Evolutionary conservation across 1,140 invertebrate species (phyloP).

Genomic region (Hylyphantes graminicola): DNA sequence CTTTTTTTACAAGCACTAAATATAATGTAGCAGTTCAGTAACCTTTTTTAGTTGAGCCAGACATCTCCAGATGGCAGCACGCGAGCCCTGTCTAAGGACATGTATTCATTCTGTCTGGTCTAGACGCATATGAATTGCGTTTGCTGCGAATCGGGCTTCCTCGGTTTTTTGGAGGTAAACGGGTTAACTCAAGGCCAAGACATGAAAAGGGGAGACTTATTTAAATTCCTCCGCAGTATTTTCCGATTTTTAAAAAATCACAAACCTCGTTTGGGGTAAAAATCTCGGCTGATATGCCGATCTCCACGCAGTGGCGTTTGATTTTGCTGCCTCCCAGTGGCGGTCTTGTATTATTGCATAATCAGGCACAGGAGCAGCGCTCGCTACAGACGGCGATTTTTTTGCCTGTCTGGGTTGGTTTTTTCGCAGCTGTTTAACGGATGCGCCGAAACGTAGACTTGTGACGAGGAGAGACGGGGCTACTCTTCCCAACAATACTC

Average conservation of each 20-base stretch:
- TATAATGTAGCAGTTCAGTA: conserved; percentile 6
- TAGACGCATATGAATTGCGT: too few species aligned
- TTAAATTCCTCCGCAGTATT: conserved; percentile 21
- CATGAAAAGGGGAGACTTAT: conserved; percentile 32
- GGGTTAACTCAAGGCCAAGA: conserved; percentile 48
- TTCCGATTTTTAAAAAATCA: not conserved
- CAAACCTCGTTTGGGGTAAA: too few species aligned
- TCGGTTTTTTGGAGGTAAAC: conserved; percentile 56
- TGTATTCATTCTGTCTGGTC: too few species aligned
- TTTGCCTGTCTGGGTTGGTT: conserved; percentile 59
- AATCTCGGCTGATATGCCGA: conserved; percentile 32
- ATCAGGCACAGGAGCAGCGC: conserved; percentile 49
- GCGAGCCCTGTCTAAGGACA: not conserved
- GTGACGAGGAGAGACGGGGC: conserved; percentile 1
- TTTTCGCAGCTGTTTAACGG: conserved; percentile 60
- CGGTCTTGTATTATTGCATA: conserved; percentile 57
- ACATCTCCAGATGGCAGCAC: conserved; percentile 56
- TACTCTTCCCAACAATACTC: conserved; percentile 13
- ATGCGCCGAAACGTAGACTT: conserved; percentile 26
- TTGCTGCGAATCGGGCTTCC: conserved; percentile 16
- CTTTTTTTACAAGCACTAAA: too few species aligned
- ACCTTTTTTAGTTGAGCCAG: conserved; percentile 40
- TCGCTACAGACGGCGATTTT: conserved; percentile 58
- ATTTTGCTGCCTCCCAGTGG: conserved; percentile 36
- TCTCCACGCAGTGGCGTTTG: conserved; percentile 48